Base-by-base conservation (phyloP, 2,113 vertebrate species). In the Poeciliopsis prolifica region DNA sequence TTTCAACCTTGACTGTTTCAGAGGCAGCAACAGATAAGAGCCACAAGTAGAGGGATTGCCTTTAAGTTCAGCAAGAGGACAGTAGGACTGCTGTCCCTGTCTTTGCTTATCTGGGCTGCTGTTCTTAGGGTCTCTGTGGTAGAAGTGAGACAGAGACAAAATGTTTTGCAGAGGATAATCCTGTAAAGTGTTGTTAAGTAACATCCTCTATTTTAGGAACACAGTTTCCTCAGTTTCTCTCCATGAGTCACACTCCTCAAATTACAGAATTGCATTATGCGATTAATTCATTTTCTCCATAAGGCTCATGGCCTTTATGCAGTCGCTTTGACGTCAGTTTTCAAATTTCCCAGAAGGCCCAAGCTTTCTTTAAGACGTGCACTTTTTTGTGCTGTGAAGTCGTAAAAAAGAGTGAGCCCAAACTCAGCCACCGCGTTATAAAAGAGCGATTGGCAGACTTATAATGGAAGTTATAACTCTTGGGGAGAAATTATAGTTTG, bases 1-100 rank as follows among this genome's bases (percentile, higher is more conserved):
- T 82, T 83, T 78, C 74, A 86, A 78, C 80, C 84, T 81, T 69
- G 61, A 80, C 83, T 82, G 70, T 81, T 72, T 84, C 74, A 78
- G 75, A 77, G 81, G 72, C 68, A 68, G 81, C 60, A 15, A 35
- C 71, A 78, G 75, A 86, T 78, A 78, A 74, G 79, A 87, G 68
- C 73, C 31, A 14, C 26, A 22, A 67, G 77, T 24, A 65, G 69
- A 82, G 72, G 65, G 74, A 70, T 77, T 70, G 63, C 54, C 60
- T 61, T 30, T n/a, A 28, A 72, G 65, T 77, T 64, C 68, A 68
- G 64, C 83, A 69, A 31, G 48, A 26, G 58, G 28, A 63, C 61
- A 75, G 31, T 19, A 14, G 35, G 65, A 44, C 68, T 75, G 62
- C 14, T 14, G 24, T 2, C 60, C 28, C 24, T 74, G 76, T 75